Conservation (phyloP, 1,140 invertebrate genomes). For the Solenopsis fugax region DNA sequence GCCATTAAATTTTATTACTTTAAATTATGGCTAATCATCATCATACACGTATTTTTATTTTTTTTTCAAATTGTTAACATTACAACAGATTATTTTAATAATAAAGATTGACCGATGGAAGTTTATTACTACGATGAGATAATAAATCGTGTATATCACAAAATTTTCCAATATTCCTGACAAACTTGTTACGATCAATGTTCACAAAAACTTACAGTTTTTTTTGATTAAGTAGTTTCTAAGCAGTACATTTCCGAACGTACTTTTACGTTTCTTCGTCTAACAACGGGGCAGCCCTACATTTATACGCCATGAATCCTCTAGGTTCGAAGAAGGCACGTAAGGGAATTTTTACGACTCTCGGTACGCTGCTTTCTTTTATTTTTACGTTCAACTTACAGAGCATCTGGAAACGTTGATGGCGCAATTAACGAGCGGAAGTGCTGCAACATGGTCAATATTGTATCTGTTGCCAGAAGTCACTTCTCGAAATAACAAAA, state of each 20-base stretch:
- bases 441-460: slow-evolving; percentile 58
- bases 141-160: background rate
- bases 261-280: slow-evolving; percentile 23
- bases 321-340: slow-evolving; percentile 45
- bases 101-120: background rate
- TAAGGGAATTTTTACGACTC: slow-evolving; percentile 60
- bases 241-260: slow-evolving; percentile 38
- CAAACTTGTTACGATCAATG: slow-evolving; percentile 34
- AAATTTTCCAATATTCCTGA: background rate
- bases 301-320: slow-evolving; percentile 53
- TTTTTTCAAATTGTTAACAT: background rate
- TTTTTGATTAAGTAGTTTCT: slow-evolving; percentile 62
- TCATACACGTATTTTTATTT: background rate
- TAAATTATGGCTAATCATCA: background rate
- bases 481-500: slow-evolving; percentile 36
- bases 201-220: slow-evolving; percentile 39
- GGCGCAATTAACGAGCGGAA: slow-evolving; percentile 65
- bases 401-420: slow-evolving; percentile 65
- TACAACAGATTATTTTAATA: background rate
- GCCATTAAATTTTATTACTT: background rate
- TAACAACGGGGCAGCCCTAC: slow-evolving; percentile 18
- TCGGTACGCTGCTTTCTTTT: slow-evolving; percentile 50
- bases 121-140: background rate
- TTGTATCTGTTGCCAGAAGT: slow-evolving; percentile 29
- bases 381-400: slow-evolving; percentile 54